phyloP scores from a whole-genome alignment of 2,888 invertebrate species.

The Cephus pulcher region DNA sequence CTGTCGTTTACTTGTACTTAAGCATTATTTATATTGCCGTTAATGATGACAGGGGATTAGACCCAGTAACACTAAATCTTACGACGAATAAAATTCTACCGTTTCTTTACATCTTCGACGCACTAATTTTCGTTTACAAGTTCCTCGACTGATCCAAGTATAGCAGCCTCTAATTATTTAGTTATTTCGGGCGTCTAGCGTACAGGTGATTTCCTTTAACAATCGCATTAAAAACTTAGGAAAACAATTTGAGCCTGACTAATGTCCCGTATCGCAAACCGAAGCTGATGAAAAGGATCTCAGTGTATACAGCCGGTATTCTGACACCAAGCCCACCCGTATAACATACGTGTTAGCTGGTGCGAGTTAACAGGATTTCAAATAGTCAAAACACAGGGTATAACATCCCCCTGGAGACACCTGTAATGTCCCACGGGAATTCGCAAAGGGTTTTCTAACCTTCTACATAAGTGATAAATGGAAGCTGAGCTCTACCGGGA shows the following conservation, averaged over 20 bases:
- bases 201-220: not conserved
- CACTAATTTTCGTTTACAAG: not conserved
- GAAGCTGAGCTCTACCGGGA: not conserved
- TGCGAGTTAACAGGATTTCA: conserved; percentile 25
- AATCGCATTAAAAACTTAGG: not conserved
- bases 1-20: not conserved
- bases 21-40: not conserved
- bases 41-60: not conserved
- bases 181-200: not conserved
- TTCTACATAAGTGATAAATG: not conserved
- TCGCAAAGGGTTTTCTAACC: not conserved
- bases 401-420: conserved; percentile 11
- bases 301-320: conserved; percentile 11
- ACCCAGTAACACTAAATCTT: not conserved
- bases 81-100: not conserved
- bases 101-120: not conserved
- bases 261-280: not conserved
- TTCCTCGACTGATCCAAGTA: not conserved
- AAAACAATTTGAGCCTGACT: not conserved
- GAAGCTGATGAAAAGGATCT: not conserved
- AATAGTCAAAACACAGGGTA: conserved; percentile 23
- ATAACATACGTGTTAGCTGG: conserved; percentile 15
- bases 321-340: conserved; percentile 19
- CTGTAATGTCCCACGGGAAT: conserved; percentile 21
- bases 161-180: not conserved